A percentile compares a stretch with the other conserved stretches of the same genome.
Conservation (phyloP, 2,113 vertebrate species). For the Calidris pygmaea region DNA sequence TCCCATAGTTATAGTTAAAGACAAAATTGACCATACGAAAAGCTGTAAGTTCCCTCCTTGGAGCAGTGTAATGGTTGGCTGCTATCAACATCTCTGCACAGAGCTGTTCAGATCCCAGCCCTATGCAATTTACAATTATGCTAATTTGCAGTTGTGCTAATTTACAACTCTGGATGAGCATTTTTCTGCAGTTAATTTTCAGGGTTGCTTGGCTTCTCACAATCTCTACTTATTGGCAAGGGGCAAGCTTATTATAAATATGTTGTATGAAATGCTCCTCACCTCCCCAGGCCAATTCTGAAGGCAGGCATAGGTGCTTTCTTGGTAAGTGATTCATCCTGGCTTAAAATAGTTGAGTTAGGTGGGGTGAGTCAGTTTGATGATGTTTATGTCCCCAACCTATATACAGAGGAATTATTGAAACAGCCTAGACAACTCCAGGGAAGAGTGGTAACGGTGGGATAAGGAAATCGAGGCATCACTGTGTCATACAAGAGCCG, state of each 20-base stretch:
- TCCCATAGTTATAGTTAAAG: neutral
- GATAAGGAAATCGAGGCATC: neutral
- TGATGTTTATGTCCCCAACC: neutral
- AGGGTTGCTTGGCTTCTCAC: neutral
- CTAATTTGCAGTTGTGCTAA: neutral
- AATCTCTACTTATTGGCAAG: neutral
- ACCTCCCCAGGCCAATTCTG: neutral
- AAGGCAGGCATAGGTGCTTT: neutral
- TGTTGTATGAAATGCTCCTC: neutral
- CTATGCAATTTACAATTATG: neutral
- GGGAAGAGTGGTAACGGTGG: accelerated
- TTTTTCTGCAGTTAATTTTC: neutral
- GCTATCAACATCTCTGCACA: neutral
- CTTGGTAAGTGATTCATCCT: neutral
- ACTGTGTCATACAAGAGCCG: neutral
- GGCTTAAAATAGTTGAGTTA: neutral
- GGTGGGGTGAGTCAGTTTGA: neutral
- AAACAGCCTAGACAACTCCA: neutral
- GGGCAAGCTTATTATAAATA: neutral
- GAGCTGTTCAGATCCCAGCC: neutral
- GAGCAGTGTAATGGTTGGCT: neutral
- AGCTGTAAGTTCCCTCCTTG: neutral
- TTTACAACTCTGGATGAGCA: neutral
- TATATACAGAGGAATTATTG: accelerated
- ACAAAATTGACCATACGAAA: neutral